Percentiles rank a stretch among this genome's conserved stretches.
phyloP scores from a whole-genome alignment of 2,113 vertebrate genomes.

The Hirundichthys speculiger region DNA sequence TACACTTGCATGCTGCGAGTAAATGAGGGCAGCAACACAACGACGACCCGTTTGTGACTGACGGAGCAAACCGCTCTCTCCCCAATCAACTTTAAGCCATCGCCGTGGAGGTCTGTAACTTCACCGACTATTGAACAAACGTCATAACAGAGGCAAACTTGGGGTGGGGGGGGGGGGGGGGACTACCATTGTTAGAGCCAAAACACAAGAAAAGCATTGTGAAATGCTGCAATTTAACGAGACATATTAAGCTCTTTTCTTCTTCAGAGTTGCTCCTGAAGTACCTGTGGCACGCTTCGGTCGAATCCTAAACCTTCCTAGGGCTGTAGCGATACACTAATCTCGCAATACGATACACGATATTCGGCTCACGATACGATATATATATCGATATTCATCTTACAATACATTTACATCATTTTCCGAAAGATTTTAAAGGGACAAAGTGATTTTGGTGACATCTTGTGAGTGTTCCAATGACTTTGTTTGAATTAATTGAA shows the following conservation, averaged over 20 bases:
- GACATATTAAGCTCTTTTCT: background rate
- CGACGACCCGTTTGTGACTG: background rate
- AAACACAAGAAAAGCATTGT: background rate
- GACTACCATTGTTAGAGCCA: background rate
- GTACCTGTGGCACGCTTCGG: too few relatives aligned
- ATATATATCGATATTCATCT: too few relatives aligned
- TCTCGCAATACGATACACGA: too few relatives aligned
- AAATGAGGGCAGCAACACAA: background rate
- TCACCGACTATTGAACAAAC: conserved; percentile 44
- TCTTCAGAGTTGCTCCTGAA: too few relatives aligned
- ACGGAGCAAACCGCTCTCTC: background rate
- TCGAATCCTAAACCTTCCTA: too few relatives aligned
- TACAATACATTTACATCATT: too few relatives aligned
- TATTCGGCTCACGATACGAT: too few relatives aligned
- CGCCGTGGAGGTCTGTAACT: conserved; percentile 36
- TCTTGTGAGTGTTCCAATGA: too few relatives aligned
- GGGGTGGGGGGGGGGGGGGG: background rate
- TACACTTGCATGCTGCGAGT: background rate
- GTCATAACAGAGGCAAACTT: conserved; percentile 15
- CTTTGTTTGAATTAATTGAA: too few relatives aligned
- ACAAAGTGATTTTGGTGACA: too few relatives aligned
- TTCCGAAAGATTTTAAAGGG: too few relatives aligned
- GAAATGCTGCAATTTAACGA: conserved; percentile 33
- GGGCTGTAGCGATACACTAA: too few relatives aligned
- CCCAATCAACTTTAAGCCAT: conserved; percentile 24